A percentile compares a stretch with the other conserved stretches of the same genome.
These are phyloP conservation scores for Callimorpha dominula DNA, from an alignment of 2,888 invertebrate genomes.

Conservation along the genomic window DNA sequence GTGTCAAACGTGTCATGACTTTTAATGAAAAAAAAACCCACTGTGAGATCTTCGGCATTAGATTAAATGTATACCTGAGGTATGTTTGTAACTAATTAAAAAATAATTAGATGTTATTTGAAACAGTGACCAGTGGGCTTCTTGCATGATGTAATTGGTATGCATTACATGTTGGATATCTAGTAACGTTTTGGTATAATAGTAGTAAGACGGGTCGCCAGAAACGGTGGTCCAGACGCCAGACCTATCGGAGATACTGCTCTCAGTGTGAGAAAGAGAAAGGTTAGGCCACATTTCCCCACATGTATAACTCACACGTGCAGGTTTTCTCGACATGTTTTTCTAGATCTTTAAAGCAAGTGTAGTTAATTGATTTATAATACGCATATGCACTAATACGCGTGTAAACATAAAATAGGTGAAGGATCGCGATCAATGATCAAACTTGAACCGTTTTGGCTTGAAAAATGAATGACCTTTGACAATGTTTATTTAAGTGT, in stretches of 20 bases:
- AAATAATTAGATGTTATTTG: slow-evolving; percentile 36
- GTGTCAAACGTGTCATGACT: slow-evolving; percentile 38
- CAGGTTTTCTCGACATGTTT: too few species aligned
- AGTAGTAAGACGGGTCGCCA: not conserved
- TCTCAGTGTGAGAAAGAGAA: not conserved
- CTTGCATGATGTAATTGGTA: slow-evolving; percentile 16
- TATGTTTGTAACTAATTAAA: slow-evolving; percentile 38
- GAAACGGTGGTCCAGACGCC: not conserved
- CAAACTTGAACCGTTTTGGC: too few species aligned
- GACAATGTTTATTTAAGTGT: not conserved
- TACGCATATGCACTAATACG: too few species aligned
- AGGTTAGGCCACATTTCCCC: not conserved
- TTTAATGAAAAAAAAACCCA: slow-evolving; percentile 23
- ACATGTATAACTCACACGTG: too few species aligned
- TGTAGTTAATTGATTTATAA: too few species aligned
- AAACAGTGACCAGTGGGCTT: slow-evolving; percentile 14
- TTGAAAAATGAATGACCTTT: not conserved
- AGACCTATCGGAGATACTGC: not conserved
- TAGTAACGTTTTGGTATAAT: not conserved
- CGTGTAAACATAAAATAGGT: too few species aligned
- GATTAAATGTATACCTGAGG: slow-evolving; percentile 32
- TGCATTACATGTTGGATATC: not conserved
- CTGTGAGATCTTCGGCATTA: slow-evolving; percentile 36
- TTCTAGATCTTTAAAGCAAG: too few species aligned
- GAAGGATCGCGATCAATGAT: too few species aligned